A percentile compares a stretch with the other conserved stretches of the same genome.
Evolutionary conservation across 2,888 invertebrate species (phyloP).

Genomic region (Drosophila kanekoi): DNA sequence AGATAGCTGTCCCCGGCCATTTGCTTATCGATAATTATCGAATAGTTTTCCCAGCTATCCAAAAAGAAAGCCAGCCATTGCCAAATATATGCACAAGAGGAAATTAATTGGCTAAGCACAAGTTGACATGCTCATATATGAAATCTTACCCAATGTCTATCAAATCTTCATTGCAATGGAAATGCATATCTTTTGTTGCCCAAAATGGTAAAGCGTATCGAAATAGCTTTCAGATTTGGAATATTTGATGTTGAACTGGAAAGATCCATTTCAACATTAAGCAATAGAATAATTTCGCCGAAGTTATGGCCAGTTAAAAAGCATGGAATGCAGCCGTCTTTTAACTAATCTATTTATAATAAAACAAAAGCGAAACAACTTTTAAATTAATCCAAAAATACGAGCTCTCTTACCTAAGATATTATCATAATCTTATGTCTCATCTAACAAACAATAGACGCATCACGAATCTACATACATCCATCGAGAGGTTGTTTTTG

Average conservation of each 20-base stretch:
- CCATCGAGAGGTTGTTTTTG: conserved; percentile 17
- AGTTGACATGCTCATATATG: conserved; percentile 3
- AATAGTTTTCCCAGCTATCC: background rate
- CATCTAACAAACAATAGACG: conserved; percentile 45
- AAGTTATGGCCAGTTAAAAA: background rate
- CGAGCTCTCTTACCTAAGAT: conserved; percentile 39
- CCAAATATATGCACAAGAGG: conserved; percentile 8
- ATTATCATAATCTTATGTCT: conserved; percentile 40
- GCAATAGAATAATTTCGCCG: too few species aligned
- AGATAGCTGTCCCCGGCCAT: conserved; percentile 34
- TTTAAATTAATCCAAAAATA: conserved; percentile 1
- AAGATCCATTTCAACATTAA: too few species aligned
- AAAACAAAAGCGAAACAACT: conserved; percentile 24
- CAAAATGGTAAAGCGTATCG: too few species aligned
- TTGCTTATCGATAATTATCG: conserved; percentile 39
- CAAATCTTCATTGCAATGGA: too few species aligned
- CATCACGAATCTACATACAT: conserved; percentile 31
- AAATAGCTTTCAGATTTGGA: too few species aligned
- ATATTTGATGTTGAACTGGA: too few species aligned
- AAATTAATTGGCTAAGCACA: conserved; percentile 19
- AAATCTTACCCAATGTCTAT: background rate
- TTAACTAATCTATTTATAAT: conserved; percentile 51
- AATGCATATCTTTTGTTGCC: too few species aligned
- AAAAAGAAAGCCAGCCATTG: conserved; percentile 3
- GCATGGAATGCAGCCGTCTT: conserved; percentile 7